Percentiles rank a stretch among this genome's conserved stretches.
phyloP scores from a whole-genome alignment of 2,888 invertebrate genomes.

The Antheraea yamamai region DNA sequence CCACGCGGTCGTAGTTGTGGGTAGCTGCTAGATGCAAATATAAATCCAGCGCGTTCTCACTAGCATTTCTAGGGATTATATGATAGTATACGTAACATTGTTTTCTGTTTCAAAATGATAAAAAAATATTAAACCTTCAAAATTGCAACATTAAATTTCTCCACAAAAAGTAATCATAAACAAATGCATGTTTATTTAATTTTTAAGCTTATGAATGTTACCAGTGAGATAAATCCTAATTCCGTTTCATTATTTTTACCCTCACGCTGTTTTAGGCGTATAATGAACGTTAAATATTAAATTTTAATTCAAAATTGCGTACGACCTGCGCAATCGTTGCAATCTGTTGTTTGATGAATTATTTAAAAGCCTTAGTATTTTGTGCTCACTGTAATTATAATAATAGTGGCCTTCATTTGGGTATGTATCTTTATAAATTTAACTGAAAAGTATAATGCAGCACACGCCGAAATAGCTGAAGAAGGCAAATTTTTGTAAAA shows the following conservation, averaged over 20 bases:
- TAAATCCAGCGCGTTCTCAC: no score
- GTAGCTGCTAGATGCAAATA: no score
- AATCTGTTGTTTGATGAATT: background rate
- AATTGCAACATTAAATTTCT: no score
- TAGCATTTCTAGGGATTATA: no score
- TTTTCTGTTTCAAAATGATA: no score
- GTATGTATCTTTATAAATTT: no score
- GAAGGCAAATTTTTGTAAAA: no score
- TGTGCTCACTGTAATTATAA: background rate
- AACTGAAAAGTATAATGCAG: no score
- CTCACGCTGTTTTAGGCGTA: background rate
- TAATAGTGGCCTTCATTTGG: background rate
- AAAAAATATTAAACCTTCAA: no score
- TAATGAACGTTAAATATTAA: background rate
- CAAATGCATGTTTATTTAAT: background rate
- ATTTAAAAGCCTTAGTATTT: background rate
- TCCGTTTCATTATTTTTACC: background rate
- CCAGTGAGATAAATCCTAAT: background rate
- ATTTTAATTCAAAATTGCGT: background rate
- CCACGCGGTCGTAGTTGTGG: no score
- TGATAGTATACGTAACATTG: no score
- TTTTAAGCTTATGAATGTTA: background rate
- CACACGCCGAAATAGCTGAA: no score
- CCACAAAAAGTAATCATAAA: background rate
- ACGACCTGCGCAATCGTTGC: background rate